Conservation (phyloP, 2,888 invertebrate genomes). For the Acleris laterana region DNA sequence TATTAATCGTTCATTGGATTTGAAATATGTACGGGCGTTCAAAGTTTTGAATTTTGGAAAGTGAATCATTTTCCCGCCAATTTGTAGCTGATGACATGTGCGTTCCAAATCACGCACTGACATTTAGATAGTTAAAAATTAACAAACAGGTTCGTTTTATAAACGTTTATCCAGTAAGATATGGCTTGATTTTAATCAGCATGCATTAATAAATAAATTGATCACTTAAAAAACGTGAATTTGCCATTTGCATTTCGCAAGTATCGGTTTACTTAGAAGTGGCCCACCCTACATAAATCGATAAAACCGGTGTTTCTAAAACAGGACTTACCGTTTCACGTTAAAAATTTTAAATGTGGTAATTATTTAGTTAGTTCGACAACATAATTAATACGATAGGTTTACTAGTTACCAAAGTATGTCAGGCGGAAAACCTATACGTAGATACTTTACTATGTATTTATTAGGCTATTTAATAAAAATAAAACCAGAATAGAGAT, state of each 20-base stretch:
- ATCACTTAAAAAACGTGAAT: slow-evolving; percentile 21
- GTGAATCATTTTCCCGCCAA: slow-evolving; percentile 16
- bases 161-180: no score
- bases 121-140: no score
- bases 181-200: no score
- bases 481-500: no score
- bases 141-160: no score
- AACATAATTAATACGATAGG: slow-evolving; percentile 13
- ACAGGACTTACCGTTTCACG: slow-evolving; percentile 32
- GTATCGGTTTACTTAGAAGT: slow-evolving; percentile 23
- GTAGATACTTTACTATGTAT: no score
- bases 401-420: no score
- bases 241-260: slow-evolving; percentile 14
- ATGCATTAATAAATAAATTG: not conserved
- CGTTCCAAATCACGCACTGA: not conserved
- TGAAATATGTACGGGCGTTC: slow-evolving; percentile 20
- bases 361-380: slow-evolving; percentile 3
- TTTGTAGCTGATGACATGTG: slow-evolving; percentile 6
- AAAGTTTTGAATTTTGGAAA: slow-evolving; percentile 26
- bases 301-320: slow-evolving; percentile 25
- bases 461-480: no score
- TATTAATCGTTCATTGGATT: slow-evolving; percentile 24
- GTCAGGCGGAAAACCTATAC: no score
- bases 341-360: slow-evolving; percentile 17
- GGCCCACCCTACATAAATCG: slow-evolving; percentile 20